phyloP scores from a whole-genome alignment of 2,797 vertebrate species.

The Agapornis canus region DNA sequence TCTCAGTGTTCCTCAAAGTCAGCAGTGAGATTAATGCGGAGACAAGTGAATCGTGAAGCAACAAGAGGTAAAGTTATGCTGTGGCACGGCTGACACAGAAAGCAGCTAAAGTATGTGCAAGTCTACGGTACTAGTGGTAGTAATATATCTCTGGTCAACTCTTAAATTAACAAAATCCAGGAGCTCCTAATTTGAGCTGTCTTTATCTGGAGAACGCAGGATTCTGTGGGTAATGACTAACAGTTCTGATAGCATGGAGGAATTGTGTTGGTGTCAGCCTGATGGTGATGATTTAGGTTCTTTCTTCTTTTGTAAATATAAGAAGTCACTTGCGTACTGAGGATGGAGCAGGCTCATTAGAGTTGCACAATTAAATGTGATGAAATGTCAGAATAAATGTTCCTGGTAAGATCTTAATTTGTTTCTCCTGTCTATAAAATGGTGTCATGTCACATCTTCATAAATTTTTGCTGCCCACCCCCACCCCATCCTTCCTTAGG shows the following conservation, averaged over 20 bases:
- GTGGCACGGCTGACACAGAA: background rate
- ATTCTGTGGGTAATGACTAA: background rate
- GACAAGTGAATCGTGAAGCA: background rate
- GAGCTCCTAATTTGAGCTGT: background rate
- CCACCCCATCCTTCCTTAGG: fast-evolving
- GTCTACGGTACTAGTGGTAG: background rate
- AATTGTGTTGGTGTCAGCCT: background rate
- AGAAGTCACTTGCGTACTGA: background rate
- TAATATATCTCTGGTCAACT: background rate
- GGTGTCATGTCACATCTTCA: background rate
- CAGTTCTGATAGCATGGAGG: background rate
- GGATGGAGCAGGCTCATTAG: background rate
- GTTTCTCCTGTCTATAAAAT: background rate
- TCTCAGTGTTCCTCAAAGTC: background rate
- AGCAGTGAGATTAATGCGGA: background rate
- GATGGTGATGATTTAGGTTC: background rate
- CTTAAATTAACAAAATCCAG: background rate
- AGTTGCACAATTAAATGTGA: background rate
- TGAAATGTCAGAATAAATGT: background rate
- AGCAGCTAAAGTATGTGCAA: background rate
- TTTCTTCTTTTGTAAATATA: background rate
- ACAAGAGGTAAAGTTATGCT: background rate
- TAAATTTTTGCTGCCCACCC: background rate
- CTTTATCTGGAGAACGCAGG: background rate
- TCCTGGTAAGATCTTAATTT: background rate